Percentiles rank a stretch among this genome's conserved stretches.
Evolutionary conservation across 1,140 invertebrate genomes (phyloP).

Genomic region (Drosophila tristis): DNA sequence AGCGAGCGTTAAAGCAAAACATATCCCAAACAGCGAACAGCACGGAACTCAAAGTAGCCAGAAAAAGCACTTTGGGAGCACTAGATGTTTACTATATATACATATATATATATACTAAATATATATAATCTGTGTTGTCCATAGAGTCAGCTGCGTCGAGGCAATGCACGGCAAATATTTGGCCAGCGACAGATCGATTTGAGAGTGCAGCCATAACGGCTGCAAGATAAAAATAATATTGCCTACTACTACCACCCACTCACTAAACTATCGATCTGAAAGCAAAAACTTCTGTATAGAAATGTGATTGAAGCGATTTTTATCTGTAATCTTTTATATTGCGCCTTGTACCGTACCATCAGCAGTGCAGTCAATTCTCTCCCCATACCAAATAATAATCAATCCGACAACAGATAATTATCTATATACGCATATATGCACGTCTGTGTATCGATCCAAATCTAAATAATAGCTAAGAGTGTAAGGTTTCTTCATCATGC

Average conservation of each 20-base stretch:
- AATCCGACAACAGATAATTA: conserved; percentile 44
- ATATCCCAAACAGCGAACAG: conserved; percentile 48
- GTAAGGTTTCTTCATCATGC: conserved; percentile 68
- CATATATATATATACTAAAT: conserved; percentile 28
- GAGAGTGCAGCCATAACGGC: background rate
- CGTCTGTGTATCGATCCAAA: conserved; percentile 44
- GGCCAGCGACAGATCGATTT: conserved; percentile 46
- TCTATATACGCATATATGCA: conserved; percentile 35
- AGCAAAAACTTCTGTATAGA: conserved; percentile 36
- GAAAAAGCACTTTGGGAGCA: conserved; percentile 40
- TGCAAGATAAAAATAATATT: background rate
- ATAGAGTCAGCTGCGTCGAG: conserved; percentile 39
- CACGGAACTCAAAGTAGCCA: conserved; percentile 60
- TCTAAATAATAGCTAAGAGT: conserved; percentile 54
- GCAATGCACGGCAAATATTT: conserved; percentile 55
- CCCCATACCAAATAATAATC: conserved; percentile 30
- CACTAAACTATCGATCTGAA: conserved; percentile 2
- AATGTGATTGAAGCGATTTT: conserved; percentile 39
- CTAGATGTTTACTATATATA: conserved; percentile 28
- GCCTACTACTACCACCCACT: background rate
- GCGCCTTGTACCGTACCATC: conserved; percentile 24
- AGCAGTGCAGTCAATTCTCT: conserved; percentile 64
- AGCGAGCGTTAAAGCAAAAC: conserved; percentile 59
- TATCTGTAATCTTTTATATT: conserved; percentile 43
- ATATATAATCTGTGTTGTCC: conserved; percentile 15